phyloP scores from a whole-genome alignment of 2,113 vertebrate genomes.

The Pteropus alecto region DNA sequence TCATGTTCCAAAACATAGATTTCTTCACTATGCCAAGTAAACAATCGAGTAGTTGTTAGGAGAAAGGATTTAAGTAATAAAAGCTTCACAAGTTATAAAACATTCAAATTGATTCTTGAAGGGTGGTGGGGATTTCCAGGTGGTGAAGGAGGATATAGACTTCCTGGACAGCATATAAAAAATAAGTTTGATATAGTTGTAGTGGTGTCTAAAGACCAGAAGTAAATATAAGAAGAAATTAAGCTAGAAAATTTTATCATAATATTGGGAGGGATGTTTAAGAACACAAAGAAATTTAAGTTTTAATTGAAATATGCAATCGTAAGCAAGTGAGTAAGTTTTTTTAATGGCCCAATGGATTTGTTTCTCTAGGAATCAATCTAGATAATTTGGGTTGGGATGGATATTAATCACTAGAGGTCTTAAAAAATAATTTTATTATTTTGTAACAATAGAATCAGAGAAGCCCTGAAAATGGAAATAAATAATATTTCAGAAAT shows the following conservation, averaged over 20 bases:
- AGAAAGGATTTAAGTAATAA: not conserved
- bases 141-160: not conserved
- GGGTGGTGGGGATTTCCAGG: not conserved
- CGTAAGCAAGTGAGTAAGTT: not conserved
- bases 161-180: not conserved
- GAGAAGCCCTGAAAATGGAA: not conserved
- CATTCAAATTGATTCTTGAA: not conserved
- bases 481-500: not conserved
- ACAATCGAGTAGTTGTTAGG: not conserved
- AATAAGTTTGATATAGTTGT: not conserved
- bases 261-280: not conserved
- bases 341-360: not conserved
- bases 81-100: not conserved
- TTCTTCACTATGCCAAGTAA: not conserved
- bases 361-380: not conserved
- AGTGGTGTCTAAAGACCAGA: not conserved
- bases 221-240: not conserved
- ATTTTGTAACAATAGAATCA: not conserved
- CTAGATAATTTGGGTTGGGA: not conserved
- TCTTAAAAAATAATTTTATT: constrained; percentile 1
- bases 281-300: not conserved
- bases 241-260: not conserved
- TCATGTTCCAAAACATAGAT: not conserved
- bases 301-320: not conserved
- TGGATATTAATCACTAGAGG: not conserved